A percentile compares a stretch with the other conserved stretches of the same genome.
phyloP scores from a whole-genome alignment of 2,113 vertebrate species.

The Hiodon alosoides region DNA sequence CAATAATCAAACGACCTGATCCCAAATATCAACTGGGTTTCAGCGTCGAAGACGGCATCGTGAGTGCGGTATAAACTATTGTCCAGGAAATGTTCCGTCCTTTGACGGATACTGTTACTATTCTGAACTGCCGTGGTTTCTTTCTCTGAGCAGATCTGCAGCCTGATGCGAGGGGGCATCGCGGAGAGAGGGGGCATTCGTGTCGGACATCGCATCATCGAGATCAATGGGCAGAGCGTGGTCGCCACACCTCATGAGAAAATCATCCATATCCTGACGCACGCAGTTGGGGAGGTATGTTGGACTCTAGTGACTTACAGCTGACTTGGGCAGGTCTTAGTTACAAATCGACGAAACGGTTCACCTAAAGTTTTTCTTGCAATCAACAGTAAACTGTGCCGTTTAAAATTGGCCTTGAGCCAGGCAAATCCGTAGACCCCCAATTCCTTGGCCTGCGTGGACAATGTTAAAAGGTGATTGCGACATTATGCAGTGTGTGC shows the following conservation, averaged over 20 bases:
- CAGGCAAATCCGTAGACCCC: no score
- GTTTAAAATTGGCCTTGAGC: no score
- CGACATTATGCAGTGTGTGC: no score
- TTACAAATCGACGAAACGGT: not conserved
- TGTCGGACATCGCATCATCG: conserved; percentile 93
- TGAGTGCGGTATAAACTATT: conserved; percentile 50
- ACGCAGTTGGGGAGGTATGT: conserved; percentile 80
- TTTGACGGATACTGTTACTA: not conserved
- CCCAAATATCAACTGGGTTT: conserved; percentile 88
- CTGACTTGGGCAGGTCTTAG: not conserved
- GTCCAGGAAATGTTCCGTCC: not conserved
- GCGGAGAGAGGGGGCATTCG: conserved; percentile 88
- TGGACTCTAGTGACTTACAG: not conserved
- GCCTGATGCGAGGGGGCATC: conserved; percentile 88
- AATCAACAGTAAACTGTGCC: no score
- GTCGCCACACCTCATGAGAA: conserved; percentile 85
- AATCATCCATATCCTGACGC: conserved; percentile 82
- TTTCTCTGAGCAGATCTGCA: conserved; percentile 77
- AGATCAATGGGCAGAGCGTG: conserved; percentile 93
- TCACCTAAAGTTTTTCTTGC: not conserved
- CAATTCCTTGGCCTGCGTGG: not conserved
- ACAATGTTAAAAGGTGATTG: not conserved
- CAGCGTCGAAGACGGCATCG: conserved; percentile 91
- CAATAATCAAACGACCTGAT: conserved; percentile 81
- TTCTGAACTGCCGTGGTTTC: not conserved